A percentile compares a stretch with the other conserved stretches of the same genome.
These are phyloP conservation scores for Nemotelus nigrinus DNA, from an alignment of 2,888 invertebrate genomes.

Conservation along the genomic window DNA sequence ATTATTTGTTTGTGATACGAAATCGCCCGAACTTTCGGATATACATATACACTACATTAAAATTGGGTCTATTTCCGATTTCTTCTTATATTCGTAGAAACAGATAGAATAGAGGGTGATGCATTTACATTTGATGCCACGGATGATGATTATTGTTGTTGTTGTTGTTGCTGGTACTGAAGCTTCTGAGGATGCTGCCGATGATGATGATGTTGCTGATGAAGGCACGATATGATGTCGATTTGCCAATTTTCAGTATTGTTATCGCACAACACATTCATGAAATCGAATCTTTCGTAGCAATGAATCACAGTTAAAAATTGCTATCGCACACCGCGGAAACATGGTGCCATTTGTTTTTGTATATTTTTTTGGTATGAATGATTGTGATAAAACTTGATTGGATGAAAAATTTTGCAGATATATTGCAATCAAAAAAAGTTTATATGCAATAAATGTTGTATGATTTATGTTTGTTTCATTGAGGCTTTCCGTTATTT, in stretches of 20 bases:
- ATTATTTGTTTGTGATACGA: conserved; percentile 31
- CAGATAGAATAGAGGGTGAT: conserved; percentile 5
- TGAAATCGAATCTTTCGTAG: not conserved
- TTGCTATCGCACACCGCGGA: not conserved
- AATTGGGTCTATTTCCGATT: conserved; percentile 25
- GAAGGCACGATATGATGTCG: not conserved
- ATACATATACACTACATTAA: conserved; percentile 6
- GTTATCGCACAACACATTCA: too few species aligned
- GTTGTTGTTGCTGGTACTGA: not conserved
- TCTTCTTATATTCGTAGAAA: not conserved
- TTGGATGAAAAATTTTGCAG: too few species aligned
- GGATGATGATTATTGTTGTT: not conserved
- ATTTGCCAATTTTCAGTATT: too few species aligned
- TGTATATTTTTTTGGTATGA: too few species aligned
- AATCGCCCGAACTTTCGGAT: conserved; percentile 22
- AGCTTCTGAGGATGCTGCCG: not conserved
- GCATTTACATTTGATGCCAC: conserved; percentile 7
- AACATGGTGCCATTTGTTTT: not conserved
- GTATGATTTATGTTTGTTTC: too few species aligned
- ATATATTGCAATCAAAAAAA: too few species aligned
- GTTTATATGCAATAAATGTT: too few species aligned
- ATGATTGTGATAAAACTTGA: too few species aligned
- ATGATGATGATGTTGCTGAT: not conserved
- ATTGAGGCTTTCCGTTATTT: too few species aligned
- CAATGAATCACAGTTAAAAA: not conserved